Evolutionary conservation across 2,797 vertebrate genomes (phyloP).

Genomic region (Spinibarbus caldwelli): DNA sequence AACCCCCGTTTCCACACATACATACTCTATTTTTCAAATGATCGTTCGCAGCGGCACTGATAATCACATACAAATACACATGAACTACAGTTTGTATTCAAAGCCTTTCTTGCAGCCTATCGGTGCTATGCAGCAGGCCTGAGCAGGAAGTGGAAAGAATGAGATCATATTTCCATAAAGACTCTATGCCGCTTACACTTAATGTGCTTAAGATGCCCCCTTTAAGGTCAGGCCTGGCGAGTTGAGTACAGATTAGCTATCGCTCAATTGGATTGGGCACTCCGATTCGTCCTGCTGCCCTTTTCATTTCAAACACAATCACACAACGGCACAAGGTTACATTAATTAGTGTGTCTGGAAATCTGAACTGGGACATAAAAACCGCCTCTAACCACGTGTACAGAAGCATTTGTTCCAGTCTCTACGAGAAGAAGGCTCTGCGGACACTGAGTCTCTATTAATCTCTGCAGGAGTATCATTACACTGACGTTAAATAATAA

Average conservation of each 20-base stretch:
- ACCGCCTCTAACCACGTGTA: background rate
- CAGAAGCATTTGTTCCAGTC: constrained; percentile 11
- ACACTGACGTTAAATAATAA: constrained; percentile 37
- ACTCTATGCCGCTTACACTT: constrained; percentile 33
- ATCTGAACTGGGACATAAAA: constrained; percentile 33
- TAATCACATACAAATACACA: constrained; percentile 25
- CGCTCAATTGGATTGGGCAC: constrained; percentile 43
- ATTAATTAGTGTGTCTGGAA: constrained; percentile 32
- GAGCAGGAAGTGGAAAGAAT: constrained; percentile 17
- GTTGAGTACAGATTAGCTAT: constrained; percentile 40
- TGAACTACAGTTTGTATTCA: background rate
- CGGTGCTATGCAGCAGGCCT: constrained; percentile 18
- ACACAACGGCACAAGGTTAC: constrained; percentile 38
- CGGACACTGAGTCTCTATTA: constrained; percentile 24
- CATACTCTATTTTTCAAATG: background rate
- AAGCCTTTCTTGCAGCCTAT: constrained; percentile 33
- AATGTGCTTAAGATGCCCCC: constrained; percentile 41
- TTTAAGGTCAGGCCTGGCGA: constrained; percentile 40
- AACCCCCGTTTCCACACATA: background rate
- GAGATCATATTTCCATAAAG: constrained; percentile 41
- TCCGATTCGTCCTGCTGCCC: constrained; percentile 44
- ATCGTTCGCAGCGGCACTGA: background rate
- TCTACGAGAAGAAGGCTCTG: background rate
- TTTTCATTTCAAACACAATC: constrained; percentile 37
- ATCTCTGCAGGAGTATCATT: constrained; percentile 44